Conservation (phyloP, 2,888 invertebrate genomes). For the Mythimna ferrago region DNA sequence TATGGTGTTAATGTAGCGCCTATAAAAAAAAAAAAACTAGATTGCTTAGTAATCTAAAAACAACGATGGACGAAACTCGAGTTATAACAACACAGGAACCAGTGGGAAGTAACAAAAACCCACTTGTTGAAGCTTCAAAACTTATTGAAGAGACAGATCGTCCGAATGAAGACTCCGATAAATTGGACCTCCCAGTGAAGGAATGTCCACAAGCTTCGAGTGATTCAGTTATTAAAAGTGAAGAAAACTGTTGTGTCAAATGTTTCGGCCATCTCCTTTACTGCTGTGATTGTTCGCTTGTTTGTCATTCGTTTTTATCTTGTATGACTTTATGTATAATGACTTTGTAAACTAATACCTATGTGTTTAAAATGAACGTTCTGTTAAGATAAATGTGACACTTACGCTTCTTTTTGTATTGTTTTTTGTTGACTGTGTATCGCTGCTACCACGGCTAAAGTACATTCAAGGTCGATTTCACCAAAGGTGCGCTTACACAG, state of each 20-base stretch:
- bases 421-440: too few species aligned
- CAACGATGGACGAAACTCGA: constrained; percentile 23
- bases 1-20: too few species aligned
- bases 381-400: too few species aligned
- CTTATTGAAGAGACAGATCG: neutral
- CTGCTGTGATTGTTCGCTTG: constrained; percentile 48
- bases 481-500: too few species aligned
- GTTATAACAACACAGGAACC: constrained; percentile 20
- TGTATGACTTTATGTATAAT: constrained; percentile 36
- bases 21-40: neutral
- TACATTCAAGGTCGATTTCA: too few species aligned
- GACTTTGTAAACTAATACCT: constrained; percentile 18
- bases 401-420: too few species aligned
- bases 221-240: neutral
- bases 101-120: neutral
- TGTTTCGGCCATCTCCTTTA: constrained; percentile 45
- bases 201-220: neutral
- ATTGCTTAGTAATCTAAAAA: neutral
- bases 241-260: constrained; percentile 7
- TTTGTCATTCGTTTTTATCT: constrained; percentile 29
- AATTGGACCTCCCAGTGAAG: neutral
- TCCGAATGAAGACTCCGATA: neutral
- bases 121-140: neutral
- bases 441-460: too few species aligned
- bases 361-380: neutral